Evolutionary conservation across 2,797 vertebrate genomes (phyloP), one percentile per base, ranked within the genome.

Genomic region (Aldrovandia affinis): DNA sequence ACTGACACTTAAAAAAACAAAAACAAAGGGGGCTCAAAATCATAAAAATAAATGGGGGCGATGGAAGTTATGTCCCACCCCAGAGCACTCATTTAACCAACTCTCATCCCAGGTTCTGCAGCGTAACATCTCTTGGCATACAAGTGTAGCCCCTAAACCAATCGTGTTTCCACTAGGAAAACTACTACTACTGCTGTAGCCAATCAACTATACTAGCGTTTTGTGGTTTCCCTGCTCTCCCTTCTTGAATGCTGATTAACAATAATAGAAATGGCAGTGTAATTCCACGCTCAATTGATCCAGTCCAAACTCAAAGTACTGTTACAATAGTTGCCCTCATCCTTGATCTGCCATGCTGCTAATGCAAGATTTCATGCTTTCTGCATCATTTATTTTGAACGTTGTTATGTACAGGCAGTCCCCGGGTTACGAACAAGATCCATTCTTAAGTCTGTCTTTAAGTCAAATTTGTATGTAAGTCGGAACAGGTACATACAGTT

Each of bases 201-300:
- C 28, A 70, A 25, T 0, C 65, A n/a, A n/a, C n/a, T n/a, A n/a
- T n/a, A 4, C 15, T 39, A 0, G 65, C 2, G 28, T 30, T 39
- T 14, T 39, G 65, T 5, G 33, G 15, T 70, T 70, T 70, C 33
- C 33, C 65, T 6, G 3, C 12, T 30, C 12, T 70, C 30, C 65
- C 65, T 70, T 1, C 65, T 20, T 30, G 30, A 70, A 39, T 39
- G 33, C 65, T 70, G 33, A 70, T 75, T 75, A 25, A 9, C 70
- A 75, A 75, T 75, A 75, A 75, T 44, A 75, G 70, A 39, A 75
- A 75, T 10, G 3, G 70, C 70, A 75, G 39, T 44, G 70, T 75
- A 75, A 75, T 75, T 75, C 70, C 70, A 75, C 20, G 39, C 70
- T 75, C 70, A 75, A 75, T 44, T 75, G 70, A 44, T 39, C 70